Percentiles rank a stretch among this genome's conserved stretches.
Conservation (phyloP, 2,797 vertebrate genomes). For the Gorsachius magnificus region DNA sequence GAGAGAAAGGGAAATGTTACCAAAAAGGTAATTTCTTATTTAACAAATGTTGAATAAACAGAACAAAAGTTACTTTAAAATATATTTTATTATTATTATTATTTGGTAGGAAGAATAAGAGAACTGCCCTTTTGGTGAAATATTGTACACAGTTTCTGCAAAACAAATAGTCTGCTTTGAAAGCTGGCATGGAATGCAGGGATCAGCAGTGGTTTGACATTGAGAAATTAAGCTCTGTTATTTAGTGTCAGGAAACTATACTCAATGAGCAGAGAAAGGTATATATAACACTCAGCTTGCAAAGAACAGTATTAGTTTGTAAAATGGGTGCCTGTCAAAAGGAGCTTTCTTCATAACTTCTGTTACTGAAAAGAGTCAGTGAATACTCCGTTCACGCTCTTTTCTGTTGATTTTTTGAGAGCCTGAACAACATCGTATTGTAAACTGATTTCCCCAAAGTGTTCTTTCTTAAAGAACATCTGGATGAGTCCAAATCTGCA, state of each 20-base stretch:
- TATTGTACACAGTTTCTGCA: background rate
- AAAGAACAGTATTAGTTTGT: constrained; percentile 25
- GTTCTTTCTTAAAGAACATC: background rate
- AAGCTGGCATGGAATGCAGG: background rate
- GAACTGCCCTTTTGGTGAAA: background rate
- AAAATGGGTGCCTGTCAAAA: constrained; percentile 13
- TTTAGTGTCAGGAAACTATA: constrained; percentile 13
- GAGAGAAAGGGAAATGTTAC: background rate
- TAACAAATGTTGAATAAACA: background rate
- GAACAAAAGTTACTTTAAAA: background rate
- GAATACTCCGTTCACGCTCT: constrained; percentile 57
- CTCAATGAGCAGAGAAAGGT: background rate
- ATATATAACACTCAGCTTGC: background rate
- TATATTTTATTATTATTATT: background rate
- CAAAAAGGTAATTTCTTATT: background rate
- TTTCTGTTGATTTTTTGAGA: constrained; percentile 50
- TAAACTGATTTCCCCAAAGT: constrained; percentile 37
- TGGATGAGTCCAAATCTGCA: background rate
- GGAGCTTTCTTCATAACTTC: constrained; percentile 47
- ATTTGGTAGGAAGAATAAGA: background rate
- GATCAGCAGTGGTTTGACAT: constrained; percentile 41
- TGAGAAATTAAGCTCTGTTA: constrained; percentile 54
- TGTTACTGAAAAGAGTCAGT: constrained; percentile 34
- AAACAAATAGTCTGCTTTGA: constrained; percentile 20
- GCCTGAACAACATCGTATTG: background rate